Evolutionary conservation across 2,888 invertebrate genomes (phyloP), one percentile per base, ranked within the genome.

Genomic region (Torymus aiolomorphi): DNA sequence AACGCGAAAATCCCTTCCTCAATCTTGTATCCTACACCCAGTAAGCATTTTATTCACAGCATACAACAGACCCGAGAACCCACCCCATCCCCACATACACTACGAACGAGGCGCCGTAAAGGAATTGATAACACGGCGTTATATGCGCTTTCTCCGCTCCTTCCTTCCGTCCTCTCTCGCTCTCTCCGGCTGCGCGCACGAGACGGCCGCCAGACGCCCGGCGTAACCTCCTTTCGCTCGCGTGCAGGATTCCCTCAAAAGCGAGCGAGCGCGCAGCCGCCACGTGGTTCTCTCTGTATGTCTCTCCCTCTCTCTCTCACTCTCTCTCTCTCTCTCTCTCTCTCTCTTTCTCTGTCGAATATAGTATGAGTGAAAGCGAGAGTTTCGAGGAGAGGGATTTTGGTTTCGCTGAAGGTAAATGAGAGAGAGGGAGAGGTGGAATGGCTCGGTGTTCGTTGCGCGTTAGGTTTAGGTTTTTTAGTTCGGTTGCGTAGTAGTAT

Each of bases 121-220:
- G 88, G 90, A 89, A 89, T 89, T 90, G 90, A 90, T 90, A 90
- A 89, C 88, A 88, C 88, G 88, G 89, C 88, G 86, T 42, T 42
- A 42, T 42, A 42, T 42, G 42, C 42, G 42, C 56, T 49, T 54
- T 65, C 31, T 65, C 63, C 57, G 72, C 59, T 71, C 75, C 57
- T 69, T 66, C 71, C 78, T 76, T 67, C 66, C 83, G 72, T 71
- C 71, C 84, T 82, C 72, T 82, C 67, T 62, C 20, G n/a, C 63
- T 81, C 83, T 81, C 78, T 82, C 73, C 82, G 16, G 42, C 42
- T n/a, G 31, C 31, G 0, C 13, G 13, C 16, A 59, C 13, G 54
- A 76, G 76, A 76, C 76, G 70, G 14, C 49, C 20, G 63, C 70
- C 52, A 76, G 76, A 76, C 73, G 78, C 42, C 42, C 42, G 42